These are phyloP conservation scores for Piprites chloris DNA, from an alignment of 2,113 vertebrate species.

Conservation along the genomic window DNA sequence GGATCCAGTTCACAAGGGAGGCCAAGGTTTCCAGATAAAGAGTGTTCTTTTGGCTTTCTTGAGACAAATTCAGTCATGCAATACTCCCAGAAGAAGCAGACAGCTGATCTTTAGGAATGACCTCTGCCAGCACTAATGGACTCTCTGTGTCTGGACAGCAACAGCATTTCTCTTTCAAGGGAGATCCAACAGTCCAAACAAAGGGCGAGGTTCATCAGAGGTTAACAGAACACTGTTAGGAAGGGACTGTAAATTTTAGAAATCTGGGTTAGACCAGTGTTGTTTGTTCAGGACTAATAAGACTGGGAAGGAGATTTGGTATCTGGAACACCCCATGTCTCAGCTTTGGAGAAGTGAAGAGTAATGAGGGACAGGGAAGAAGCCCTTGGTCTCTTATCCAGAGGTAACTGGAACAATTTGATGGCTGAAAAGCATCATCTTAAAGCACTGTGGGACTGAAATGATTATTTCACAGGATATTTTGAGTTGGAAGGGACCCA, in stretches of 20 bases:
- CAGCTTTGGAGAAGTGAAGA: background rate
- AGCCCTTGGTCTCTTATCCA: background rate
- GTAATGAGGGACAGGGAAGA: background rate
- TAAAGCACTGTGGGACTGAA: background rate
- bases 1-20: background rate
- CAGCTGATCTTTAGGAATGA: background rate
- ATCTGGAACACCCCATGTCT: background rate
- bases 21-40: background rate
- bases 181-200: background rate
- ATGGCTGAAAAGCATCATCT: background rate
- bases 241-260: background rate
- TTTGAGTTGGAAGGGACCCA: background rate
- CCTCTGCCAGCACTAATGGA: rapidly evolving
- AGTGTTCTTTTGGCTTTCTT: background rate
- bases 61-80: background rate
- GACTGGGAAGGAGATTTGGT: background rate
- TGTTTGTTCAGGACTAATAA: background rate
- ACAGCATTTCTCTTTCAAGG: background rate
- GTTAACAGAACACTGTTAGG: background rate
- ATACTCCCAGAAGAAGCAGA: background rate
- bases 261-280: background rate
- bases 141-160: rapidly evolving
- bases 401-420: background rate
- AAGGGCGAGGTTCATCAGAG: background rate
- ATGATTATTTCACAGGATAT: background rate